phyloP scores from a whole-genome alignment of 1,140 invertebrate species.

The Littorina saxatilis region DNA sequence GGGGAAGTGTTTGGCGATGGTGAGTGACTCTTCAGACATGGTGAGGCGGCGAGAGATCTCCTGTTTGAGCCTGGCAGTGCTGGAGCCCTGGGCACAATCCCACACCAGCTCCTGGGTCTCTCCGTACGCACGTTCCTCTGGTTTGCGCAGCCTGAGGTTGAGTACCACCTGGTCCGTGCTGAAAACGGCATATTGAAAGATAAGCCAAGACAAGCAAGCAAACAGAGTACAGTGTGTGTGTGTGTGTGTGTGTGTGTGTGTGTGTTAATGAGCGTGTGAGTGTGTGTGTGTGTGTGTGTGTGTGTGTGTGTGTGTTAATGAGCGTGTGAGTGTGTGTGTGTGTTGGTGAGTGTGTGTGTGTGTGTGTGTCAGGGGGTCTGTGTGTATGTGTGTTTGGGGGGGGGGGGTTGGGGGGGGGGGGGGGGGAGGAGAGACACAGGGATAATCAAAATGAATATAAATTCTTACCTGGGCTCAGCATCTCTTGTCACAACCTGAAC shows the following conservation, averaged over 20 bases:
- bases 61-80: conserved; percentile 52
- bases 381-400: no score
- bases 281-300: not conserved
- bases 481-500: not conserved
- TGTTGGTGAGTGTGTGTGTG: no score
- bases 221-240: not conserved
- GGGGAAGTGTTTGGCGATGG: conserved; percentile 69
- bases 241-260: not conserved
- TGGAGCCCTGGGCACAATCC: conserved; percentile 58
- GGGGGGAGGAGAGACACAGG: not conserved
- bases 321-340: no score
- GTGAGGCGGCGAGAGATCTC: conserved; percentile 52
- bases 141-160: not conserved
- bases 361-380: no score
- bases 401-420: not conserved
- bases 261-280: not conserved
- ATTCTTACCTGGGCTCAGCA: not conserved
- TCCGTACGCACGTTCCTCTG: conserved; percentile 53
- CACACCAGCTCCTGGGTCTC: conserved; percentile 63
- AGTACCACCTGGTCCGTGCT: conserved; percentile 13
- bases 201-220: not conserved
- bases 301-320: no score
- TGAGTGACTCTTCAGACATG: conserved; percentile 57
- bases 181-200: not conserved
- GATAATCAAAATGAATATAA: not conserved